Evolutionary conservation across 2,888 invertebrate genomes (phyloP), one percentile per base, ranked within the genome.

Genomic region (Lycia hirtaria): DNA sequence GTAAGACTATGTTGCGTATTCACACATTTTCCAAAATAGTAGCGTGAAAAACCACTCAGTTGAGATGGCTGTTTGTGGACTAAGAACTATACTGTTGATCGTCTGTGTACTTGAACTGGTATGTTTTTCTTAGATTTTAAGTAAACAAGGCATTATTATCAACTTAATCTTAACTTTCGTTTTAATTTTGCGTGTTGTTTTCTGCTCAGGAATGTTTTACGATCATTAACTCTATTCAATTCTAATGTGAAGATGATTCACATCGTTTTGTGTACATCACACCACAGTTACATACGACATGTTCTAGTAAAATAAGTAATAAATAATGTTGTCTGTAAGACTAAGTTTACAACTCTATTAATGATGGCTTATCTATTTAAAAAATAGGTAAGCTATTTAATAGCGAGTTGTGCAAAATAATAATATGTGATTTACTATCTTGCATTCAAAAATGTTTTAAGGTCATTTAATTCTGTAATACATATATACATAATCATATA

Each of bases 71-170:
- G 86, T 92, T 80, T 92, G 91, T 78, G 86, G 88, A 63, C 70
- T 91, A 55, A 80, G 92, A 72, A 91, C 88, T 53, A 74, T 90
- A 71, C 77, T 91, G 72, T 77, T 92, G 72, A 89, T 89, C 64
- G 85, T 91, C 64, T 92, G 91, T 78, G 82, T 90, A 67, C 75
- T 92, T 45, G 86, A 91, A 77, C 71, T 92, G 88, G 92, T 91
- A 82, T 59, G 84, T 65, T 62, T 60, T 62, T 54, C 44, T 12
- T 53, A 41, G 37, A 43, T 59, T 49, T 35, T 7, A 7, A 30
- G 15, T 9, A 33, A 45, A 57, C 35, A 43, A 52, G 44, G 20
- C 17, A n/a, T 38, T 12, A 12, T 14, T 45, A 6, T n/a, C 12
- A 22, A 41, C 3, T 19, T n/a, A 43, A 32, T 15, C 22, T 1